These are phyloP conservation scores for Thalassarche chlororhynchos DNA, from an alignment of 2,113 vertebrate species.

Conservation along the genomic window DNA sequence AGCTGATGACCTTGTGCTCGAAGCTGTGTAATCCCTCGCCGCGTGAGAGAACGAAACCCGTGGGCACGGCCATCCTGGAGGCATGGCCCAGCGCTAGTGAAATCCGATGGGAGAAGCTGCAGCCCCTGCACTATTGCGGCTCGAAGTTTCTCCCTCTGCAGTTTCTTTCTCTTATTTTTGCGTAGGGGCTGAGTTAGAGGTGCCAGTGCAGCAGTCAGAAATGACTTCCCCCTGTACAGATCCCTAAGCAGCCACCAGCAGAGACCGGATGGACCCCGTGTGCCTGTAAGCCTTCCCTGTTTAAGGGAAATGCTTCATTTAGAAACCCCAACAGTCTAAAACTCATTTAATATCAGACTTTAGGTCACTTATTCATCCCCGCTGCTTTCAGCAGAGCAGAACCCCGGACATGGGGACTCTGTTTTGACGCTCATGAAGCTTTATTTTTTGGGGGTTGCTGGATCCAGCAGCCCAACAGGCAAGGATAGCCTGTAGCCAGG, in stretches of 20 bases:
- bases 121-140: background rate
- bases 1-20: background rate
- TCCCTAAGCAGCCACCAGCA: background rate
- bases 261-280: fast-evolving
- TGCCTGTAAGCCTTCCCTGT: background rate
- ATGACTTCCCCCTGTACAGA: background rate
- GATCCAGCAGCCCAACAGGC: background rate
- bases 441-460: background rate
- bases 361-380: background rate
- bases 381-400: background rate
- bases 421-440: background rate
- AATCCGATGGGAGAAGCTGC: background rate
- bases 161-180: background rate
- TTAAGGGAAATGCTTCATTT: background rate
- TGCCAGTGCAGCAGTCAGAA: background rate
- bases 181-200: background rate
- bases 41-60: background rate
- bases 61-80: fast-evolving
- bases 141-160: background rate
- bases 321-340: background rate
- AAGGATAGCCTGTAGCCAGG: background rate
- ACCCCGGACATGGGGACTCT: background rate
- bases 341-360: background rate
- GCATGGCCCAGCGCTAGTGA: background rate
- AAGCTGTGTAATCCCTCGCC: background rate